Evolutionary conservation across 2,888 invertebrate species (phyloP), one percentile per base, ranked within the genome.

Genomic region (Rhagophthalmus giganteus): DNA sequence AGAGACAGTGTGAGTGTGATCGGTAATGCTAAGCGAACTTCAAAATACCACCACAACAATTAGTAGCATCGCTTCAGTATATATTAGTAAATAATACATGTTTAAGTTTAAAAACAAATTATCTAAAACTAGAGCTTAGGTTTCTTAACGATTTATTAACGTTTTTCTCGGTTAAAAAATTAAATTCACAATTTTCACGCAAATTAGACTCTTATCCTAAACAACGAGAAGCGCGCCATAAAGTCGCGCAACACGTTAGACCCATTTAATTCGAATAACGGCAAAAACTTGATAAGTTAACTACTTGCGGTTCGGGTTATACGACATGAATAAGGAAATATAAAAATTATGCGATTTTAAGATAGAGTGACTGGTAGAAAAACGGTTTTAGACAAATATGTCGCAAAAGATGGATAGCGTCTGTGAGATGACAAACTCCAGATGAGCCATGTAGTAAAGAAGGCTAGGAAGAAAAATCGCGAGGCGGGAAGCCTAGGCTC

Each of bases 401-500:
- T 53, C 52, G 37, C 32, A 42, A 49, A 61, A 61, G 63, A 66
- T 59, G 59, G 59, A 63, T 64, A 64, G 58, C 59, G 60, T 39
- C 54, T 59, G 54, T 33, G 46, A 60, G 51, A 64, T 66, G 65
- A 66, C 63, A 66, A 64, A 64, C 58, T 57, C 45, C 56, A 44
- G 58, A 59, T 59, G 59, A 59, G 56, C 55, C 59, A 51, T 27
- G 55, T 45, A 45, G 51, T 55, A 59, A 64, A 58, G 59, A 60
- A 56, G 53, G 55, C 39, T 27, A 38, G 26, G 50, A 57, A 51
- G 55, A 57, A 57, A 57, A 58, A 61, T 60, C 59, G 60, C 61
- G 58, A 58, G 65, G 59, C 64, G 60, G 61, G 52, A 64, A 65
- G 63, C 62, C 64, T 61, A 57, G 50, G 55, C 60, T 60, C 63